phyloP scores from a whole-genome alignment of 2,113 vertebrate genomes.

The Pachypanchax playfairii region DNA sequence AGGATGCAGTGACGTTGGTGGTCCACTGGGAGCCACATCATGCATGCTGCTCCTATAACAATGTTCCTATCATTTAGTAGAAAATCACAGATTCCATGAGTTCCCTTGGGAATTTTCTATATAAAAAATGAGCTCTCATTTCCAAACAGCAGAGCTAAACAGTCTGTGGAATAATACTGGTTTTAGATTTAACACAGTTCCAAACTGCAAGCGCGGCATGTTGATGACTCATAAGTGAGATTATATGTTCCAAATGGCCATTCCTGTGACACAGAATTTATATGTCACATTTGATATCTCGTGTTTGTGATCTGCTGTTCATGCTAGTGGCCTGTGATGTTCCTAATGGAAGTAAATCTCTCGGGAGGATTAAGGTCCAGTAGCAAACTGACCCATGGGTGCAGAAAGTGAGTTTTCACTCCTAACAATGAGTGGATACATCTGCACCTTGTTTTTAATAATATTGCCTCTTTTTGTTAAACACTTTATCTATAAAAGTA shows the following conservation, averaged over 20 bases:
- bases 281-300: conserved; percentile 38
- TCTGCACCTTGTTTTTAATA: too few species aligned
- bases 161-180: not conserved
- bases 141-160: not conserved
- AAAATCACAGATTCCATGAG: conserved; percentile 23
- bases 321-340: conserved; percentile 36
- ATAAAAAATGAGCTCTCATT: conserved; percentile 2
- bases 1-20: conserved; percentile 54
- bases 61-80: conserved; percentile 11
- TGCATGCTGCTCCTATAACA: too few species aligned
- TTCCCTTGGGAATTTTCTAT: conserved; percentile 1
- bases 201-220: conserved; percentile 7
- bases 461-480: too few species aligned
- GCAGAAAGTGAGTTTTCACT: conserved; percentile 48
- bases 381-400: conserved; percentile 51
- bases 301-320: conserved; percentile 43
- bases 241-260: conserved; percentile 7
- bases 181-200: too few species aligned
- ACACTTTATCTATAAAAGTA: too few species aligned
- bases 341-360: conserved; percentile 79
- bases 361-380: conserved; percentile 81
- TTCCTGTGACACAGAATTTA: conserved; percentile 30
- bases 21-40: conserved; percentile 52
- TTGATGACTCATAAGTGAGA: conserved; percentile 57
- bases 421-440: conserved; percentile 19